Evolutionary conservation across 2,113 vertebrate genomes (phyloP), one percentile per base, ranked within the genome.

Genomic region (Neodontobutis hainanensis): DNA sequence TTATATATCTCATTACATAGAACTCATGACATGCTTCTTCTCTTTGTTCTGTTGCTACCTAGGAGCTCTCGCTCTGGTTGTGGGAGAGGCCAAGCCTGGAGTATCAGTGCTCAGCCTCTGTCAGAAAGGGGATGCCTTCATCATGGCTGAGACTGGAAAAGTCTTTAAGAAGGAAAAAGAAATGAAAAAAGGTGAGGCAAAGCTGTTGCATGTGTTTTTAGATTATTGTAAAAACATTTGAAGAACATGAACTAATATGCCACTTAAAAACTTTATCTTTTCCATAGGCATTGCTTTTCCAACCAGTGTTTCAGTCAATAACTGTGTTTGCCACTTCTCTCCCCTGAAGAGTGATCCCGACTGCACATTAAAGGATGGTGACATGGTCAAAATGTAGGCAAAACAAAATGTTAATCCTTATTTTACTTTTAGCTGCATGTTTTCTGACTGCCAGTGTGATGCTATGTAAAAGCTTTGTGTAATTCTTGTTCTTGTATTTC

Each of bases 281-380:
- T 75, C 59, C 83, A 80, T 76, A 99, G 97, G 97, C 72, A 97
- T 97, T 81, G 96, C 97, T 77, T 99, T 99, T 90, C 97, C 96
- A 3, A 98, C 96, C 76, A 96, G 97, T 89, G 93, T 99, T 81
- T 99, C 96, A 0, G 96, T 99, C 61, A 99, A 98, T 92, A 97
- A 98, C 93, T 97, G 95, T 12, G 96, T 98, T 67, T 98, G 96
- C 81, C 96, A 99, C 94, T 99, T 98, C 94, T 99, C 97, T 70
- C 97, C 97, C 5, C 90, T 99, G 92, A 98, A 97, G 93, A 99
- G 96, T n/a, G 97, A 99, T 88, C 94, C 95, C 63, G 97, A 98
- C 85, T 95, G 94, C 90, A 93, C 90, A 78, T 92, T 99, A 67
- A 97, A 98, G 83, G 95, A 96, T 35, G 96, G 95, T 5, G 97